Evolutionary conservation across 2,888 invertebrate genomes (phyloP), one percentile per base, ranked within the genome.

Genomic region (Drepana falcataria): DNA sequence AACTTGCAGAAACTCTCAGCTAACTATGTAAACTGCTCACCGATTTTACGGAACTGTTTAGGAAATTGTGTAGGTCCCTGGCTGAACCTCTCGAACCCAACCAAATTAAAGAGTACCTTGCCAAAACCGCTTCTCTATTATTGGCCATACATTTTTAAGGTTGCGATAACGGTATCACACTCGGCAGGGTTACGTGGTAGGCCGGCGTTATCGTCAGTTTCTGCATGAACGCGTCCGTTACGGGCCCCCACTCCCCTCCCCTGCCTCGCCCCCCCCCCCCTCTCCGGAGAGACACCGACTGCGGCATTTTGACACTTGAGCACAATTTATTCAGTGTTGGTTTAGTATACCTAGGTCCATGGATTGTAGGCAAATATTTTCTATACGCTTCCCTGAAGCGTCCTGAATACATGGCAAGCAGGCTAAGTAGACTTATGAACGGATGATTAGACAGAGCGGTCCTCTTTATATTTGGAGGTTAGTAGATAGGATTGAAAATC

Each of bases 191-290:
- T 88, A 87, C 89, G 86, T 87, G 83, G 88, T 89, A 89, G 90
- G 88, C 88, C 79, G 84, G 68, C 70, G 90, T 91, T 91, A 91
- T 91, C 91, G 87, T 86, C 88, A 85, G 83, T 87, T 91, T 91
- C 89, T 81, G 80, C 90, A 85, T 91, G 90, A 88, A 91, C 91
- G 91, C 91, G 73, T 78, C 71, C 87, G 88, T 86, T 86, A 89
- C 87, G 80, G 79, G 67, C 66, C 68, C 73, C 75, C 79, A 69
- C 62, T 60, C 55, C 59, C 64, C 59, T 60, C 64, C 52, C 59
- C 54, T 35, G 55, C 59, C 52, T 55, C 53, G 61, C 58, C 68
- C 64, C 55, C 53, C 55, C 61, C 60, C 41, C 55, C 59, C 60
- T 58, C 64, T 59, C 59, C 58, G 63, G 71, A 72, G 72, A 79